phyloP scores from a whole-genome alignment of 1,140 invertebrate species.

The Drosophila fuyamai region DNA sequence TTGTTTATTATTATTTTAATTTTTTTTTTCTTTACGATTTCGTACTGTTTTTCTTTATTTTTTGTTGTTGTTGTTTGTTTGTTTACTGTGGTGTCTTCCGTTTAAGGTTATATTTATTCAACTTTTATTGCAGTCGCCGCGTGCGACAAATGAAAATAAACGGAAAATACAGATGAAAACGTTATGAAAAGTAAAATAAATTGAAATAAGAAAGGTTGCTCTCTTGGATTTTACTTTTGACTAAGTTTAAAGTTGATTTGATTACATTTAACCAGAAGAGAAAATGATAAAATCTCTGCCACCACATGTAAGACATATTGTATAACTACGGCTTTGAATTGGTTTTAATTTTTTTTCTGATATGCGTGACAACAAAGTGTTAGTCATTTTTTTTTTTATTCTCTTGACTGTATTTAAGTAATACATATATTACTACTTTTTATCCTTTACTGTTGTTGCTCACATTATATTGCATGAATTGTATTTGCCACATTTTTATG shows the following conservation, averaged over 20 bases:
- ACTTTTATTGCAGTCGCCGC: constrained; percentile 27
- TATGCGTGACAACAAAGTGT: too few species aligned
- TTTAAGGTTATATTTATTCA: constrained; percentile 34
- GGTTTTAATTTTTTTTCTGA: background rate
- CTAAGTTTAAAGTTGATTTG: background rate
- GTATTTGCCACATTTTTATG: too few species aligned
- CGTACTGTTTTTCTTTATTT: constrained; percentile 8
- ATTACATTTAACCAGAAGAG: background rate
- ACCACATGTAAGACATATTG: background rate
- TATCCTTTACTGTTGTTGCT: too few species aligned
- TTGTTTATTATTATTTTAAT: constrained; percentile 35
- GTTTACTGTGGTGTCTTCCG: constrained; percentile 15
- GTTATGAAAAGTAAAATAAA: constrained; percentile 9
- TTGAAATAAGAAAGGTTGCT: constrained; percentile 11
- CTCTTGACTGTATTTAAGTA: background rate
- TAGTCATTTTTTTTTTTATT: too few species aligned
- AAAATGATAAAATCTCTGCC: background rate
- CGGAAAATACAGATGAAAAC: constrained; percentile 17
- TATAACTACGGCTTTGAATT: background rate
- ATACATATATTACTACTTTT: too few species aligned
- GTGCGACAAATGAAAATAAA: constrained; percentile 32
- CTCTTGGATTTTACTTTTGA: constrained; percentile 12
- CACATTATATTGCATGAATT: too few species aligned
- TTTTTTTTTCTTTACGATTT: constrained; percentile 22
- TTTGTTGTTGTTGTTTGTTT: background rate